Evolutionary conservation across 2,888 invertebrate species (phyloP).

Genomic region (Eristalis intricaria): DNA sequence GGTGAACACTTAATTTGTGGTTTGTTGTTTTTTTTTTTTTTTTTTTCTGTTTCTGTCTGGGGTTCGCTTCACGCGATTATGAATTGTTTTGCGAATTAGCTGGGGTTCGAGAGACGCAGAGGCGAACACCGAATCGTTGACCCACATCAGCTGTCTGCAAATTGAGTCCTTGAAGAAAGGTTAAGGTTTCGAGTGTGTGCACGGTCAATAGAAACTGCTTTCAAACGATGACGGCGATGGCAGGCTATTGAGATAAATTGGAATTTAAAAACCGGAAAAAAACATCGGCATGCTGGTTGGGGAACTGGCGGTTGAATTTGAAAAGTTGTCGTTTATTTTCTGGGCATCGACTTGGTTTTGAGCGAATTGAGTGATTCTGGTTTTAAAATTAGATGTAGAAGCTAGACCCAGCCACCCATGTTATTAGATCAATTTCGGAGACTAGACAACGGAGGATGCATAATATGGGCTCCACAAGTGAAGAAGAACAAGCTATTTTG

Average conservation of each 20-base stretch:
- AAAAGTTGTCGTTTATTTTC: not conserved
- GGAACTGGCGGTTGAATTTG: not conserved
- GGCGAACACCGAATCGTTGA: slow-evolving; percentile 42
- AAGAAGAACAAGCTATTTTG: too few species aligned
- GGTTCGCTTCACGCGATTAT: slow-evolving; percentile 25
- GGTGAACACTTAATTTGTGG: slow-evolving; percentile 52
- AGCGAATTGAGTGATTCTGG: not conserved
- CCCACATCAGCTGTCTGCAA: slow-evolving; percentile 69
- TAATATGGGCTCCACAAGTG: too few species aligned
- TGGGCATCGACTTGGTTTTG: too few species aligned
- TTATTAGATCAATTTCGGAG: too few species aligned
- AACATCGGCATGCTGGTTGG: not conserved
- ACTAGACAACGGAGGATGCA: too few species aligned
- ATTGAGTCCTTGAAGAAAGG: slow-evolving; percentile 60
- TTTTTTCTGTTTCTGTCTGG: not conserved
- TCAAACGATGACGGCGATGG: slow-evolving; percentile 6
- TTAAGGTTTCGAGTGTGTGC: slow-evolving; percentile 53
- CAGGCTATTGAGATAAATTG: not conserved
- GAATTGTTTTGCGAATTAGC: slow-evolving; percentile 46
- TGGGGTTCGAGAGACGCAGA: not conserved
- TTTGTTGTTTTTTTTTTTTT: too few species aligned
- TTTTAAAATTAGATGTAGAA: not conserved
- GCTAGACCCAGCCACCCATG: too few species aligned
- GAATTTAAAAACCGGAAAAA: slow-evolving; percentile 3
- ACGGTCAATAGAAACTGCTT: slow-evolving; percentile 9